A percentile compares a stretch with the other conserved stretches of the same genome.
These are phyloP conservation scores for Pasiphila rectangulata DNA, from an alignment of 2,888 invertebrate genomes.

Conservation along the genomic window DNA sequence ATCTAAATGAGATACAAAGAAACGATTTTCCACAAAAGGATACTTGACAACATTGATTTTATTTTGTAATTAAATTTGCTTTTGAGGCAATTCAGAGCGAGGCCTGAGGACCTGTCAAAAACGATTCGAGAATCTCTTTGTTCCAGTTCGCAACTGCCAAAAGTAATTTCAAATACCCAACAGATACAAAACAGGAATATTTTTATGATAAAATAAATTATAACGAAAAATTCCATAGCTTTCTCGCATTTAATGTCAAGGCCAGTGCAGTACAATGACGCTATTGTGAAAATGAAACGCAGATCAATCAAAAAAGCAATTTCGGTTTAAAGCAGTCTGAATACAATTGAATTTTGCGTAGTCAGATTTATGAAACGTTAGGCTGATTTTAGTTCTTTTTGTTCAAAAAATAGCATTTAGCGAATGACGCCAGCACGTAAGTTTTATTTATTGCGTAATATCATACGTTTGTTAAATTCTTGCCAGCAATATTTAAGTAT, in stretches of 20 bases:
- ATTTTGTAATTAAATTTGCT: constrained; percentile 5
- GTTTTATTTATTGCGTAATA: no score
- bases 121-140: constrained; percentile 13
- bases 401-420: no score
- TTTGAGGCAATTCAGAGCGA: constrained; percentile 7
- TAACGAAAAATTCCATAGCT: no score
- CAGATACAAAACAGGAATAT: background rate
- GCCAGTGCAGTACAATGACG: constrained; percentile 6
- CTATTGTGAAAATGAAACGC: constrained; percentile 5
- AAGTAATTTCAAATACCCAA: background rate
- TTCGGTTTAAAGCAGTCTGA: constrained; percentile 6
- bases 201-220: no score
- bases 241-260: constrained; percentile 1
- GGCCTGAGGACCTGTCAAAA: constrained; percentile 5
- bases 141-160: constrained; percentile 8
- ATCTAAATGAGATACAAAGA: background rate
- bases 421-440: no score
- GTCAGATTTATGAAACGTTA: no score
- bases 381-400: no score
- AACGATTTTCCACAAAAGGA: constrained; percentile 4
- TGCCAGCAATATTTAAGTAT: no score
- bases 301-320: constrained; percentile 23
- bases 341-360: background rate
- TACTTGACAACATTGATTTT: background rate
- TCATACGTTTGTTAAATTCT: no score